Conservation (phyloP, 2,113 vertebrate species). For the Taurulus bubalis region DNA sequence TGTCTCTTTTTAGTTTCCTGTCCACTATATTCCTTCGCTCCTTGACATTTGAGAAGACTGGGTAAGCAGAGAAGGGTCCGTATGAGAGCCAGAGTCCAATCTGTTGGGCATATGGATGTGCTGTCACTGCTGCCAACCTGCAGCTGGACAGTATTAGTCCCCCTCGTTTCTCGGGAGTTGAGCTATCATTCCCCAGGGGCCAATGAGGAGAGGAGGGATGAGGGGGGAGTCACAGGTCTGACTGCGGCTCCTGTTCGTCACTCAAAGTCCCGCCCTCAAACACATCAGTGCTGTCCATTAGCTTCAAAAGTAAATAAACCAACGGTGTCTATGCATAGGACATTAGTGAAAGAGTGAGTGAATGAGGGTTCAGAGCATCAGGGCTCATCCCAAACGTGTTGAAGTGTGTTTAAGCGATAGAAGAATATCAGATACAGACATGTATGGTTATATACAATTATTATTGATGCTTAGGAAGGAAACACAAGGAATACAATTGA, state of each 20-base stretch:
- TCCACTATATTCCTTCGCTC: constrained; percentile 23
- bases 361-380: constrained; percentile 11
- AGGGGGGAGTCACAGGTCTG: constrained; percentile 33
- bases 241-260: constrained; percentile 67
- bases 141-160: constrained; percentile 79
- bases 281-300: constrained; percentile 57
- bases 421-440: background rate
- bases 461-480: background rate
- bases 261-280: constrained; percentile 14
- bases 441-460: background rate
- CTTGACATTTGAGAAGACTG: constrained; percentile 16
- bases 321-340: constrained; percentile 9
- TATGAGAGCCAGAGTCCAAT: constrained; percentile 59
- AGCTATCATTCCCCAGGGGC: constrained; percentile 68
- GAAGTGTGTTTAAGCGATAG: constrained; percentile 16
- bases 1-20: constrained; percentile 31
- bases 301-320: constrained; percentile 64
- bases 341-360: constrained; percentile 8
- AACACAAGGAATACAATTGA: background rate
- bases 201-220: constrained; percentile 50
- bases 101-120: constrained; percentile 72
- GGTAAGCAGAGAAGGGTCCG: constrained; percentile 51
- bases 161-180: constrained; percentile 44
- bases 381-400: constrained; percentile 42
- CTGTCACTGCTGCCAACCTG: constrained; percentile 61